Evolutionary conservation across 2,797 vertebrate species (phyloP), one percentile per base, ranked within the genome.

Genomic region (Hapalemur alaotrensis): DNA sequence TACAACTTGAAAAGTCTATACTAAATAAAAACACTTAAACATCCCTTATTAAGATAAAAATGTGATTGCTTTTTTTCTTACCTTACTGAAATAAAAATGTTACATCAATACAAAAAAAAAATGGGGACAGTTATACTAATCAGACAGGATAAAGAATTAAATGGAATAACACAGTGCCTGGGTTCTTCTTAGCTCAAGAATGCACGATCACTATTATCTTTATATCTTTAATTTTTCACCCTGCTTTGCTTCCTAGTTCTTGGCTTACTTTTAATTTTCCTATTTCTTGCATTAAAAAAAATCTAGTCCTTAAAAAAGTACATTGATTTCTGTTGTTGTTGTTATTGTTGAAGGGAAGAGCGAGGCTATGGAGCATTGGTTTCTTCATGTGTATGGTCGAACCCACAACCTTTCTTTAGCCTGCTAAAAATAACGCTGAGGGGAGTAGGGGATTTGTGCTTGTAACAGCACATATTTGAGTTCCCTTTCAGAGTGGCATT

Each of bases 371-470:
- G 13, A 2, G 0, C 9, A 4, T n/a, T 5, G 1, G n/a, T 61
- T 85, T 94, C 48, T 95, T 2, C 69, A 25, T 48, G 41, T 59
- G 57, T n/a, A 25, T 2, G 13, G 22, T 32, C 28, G 59, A 86
- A 25, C 11, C 38, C 59, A 61, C 28, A 72, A 25, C 43, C 35
- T 17, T 72, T 72, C 25, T 83, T 83, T 52, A 28, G 84, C 25
- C 63, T 87, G 50, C 73, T 95, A 86, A 97, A 94, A 96, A 93
- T 89, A 97, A 20, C 30, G 30, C 20, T 0, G 4, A 72, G 41
- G 48, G 70, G 76, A 89, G 28, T 15, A 28, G 22, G 35, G 20
- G 30, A 57, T 67, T n/a, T 17, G 35, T 73, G 41, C 35, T 61
- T 43, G 8, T 73, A 38, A 30, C 73, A 25, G 35, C 41, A n/a